Conservation (phyloP, 2,113 vertebrate species). For the Hippocampus mohnikei region DNA sequence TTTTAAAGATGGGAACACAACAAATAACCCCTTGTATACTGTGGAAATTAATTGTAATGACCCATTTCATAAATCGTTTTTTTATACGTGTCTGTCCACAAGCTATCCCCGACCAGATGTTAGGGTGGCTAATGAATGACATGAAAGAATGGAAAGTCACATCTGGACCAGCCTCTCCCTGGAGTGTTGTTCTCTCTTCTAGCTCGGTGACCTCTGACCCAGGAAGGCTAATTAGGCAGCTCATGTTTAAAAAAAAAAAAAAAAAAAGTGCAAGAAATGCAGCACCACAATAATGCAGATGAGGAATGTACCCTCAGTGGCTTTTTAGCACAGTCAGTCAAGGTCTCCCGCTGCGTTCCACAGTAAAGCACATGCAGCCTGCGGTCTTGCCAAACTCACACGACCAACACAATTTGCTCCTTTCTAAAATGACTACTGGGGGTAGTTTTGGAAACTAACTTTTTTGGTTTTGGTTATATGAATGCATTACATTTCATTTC, state of each 20-base stretch:
- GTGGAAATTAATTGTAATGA: neutral
- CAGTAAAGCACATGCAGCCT: slow-evolving; percentile 33
- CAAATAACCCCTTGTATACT: neutral
- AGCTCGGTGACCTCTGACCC: slow-evolving; percentile 56
- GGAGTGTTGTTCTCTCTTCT: slow-evolving; percentile 43
- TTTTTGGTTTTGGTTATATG: slow-evolving; percentile 5
- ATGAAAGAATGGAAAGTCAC: slow-evolving; percentile 38
- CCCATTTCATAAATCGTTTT: neutral
- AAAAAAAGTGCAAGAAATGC: slow-evolving; percentile 58
- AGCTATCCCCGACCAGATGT: neutral
- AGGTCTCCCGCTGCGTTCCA: slow-evolving; percentile 48
- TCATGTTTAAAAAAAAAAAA: slow-evolving; percentile 26
- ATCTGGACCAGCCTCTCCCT: slow-evolving; percentile 54
- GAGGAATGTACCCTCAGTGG: slow-evolving; percentile 46
- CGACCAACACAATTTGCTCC: neutral
- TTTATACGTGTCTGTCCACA: neutral
- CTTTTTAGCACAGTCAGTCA: slow-evolving; percentile 50
- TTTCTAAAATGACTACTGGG: neutral
- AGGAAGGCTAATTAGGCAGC: slow-evolving; percentile 58
- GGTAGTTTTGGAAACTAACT: neutral
- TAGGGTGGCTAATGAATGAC: slow-evolving; percentile 3
- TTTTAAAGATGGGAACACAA: too few relatives aligned
- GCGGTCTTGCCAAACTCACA: slow-evolving; percentile 29
- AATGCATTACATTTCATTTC: too few relatives aligned
- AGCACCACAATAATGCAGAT: slow-evolving; percentile 63